Conservation (phyloP, 1,140 invertebrate genomes). For the Latrodectus geometricus region DNA sequence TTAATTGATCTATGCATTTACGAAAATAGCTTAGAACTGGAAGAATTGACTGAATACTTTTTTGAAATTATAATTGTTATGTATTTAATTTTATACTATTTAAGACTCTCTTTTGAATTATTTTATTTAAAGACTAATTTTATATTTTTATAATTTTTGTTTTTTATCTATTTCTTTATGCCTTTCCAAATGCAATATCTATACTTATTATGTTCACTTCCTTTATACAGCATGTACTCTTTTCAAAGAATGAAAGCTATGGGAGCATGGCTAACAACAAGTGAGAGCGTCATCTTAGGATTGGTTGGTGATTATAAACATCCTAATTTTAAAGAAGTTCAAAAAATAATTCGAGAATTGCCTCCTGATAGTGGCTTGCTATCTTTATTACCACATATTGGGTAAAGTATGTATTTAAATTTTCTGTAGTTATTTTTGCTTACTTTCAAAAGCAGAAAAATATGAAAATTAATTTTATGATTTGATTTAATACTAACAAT, state of each 20-base stretch:
- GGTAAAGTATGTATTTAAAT: slow-evolving; percentile 19
- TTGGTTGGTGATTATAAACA: slow-evolving; percentile 74
- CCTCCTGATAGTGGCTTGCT: slow-evolving; percentile 74
- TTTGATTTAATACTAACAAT: no score
- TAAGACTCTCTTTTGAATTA: no score
- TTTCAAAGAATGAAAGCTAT: slow-evolving; percentile 74
- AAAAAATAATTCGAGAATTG: slow-evolving; percentile 73
- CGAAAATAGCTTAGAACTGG: no score
- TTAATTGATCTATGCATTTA: no score
- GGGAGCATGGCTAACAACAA: slow-evolving; percentile 76
- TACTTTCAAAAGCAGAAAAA: no score
- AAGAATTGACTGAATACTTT: no score
- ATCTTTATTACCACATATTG: slow-evolving; percentile 39
- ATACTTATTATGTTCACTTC: not conserved
- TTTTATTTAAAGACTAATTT: not conserved
- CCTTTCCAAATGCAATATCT: no score
- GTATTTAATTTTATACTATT: no score
- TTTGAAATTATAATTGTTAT: no score
- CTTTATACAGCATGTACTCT: slow-evolving; percentile 68
- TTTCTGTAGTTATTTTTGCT: not conserved
- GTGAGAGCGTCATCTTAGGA: slow-evolving; percentile 75
- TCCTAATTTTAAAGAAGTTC: slow-evolving; percentile 75
- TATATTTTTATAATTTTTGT: slow-evolving; percentile 10
- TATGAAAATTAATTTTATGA: no score
- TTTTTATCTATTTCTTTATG: slow-evolving; percentile 15